These are phyloP conservation scores for Panthera uncia DNA, from an alignment of 2,113 vertebrate genomes.

Conservation along the genomic window DNA sequence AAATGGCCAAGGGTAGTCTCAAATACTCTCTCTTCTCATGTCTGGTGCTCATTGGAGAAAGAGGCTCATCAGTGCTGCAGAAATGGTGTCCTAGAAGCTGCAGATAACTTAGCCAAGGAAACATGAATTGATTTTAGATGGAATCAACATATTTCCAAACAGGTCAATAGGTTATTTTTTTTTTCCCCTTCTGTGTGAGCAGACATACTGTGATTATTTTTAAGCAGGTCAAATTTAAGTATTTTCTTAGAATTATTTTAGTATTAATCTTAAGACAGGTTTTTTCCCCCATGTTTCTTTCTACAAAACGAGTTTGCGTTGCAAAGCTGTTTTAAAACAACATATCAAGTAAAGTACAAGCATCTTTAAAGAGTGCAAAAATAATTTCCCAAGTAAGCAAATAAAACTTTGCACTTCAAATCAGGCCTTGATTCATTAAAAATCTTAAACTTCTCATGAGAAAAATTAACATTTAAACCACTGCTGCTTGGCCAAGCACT, in stretches of 20 bases:
- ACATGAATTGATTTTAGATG: constrained; percentile 14
- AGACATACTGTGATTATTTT: constrained; percentile 52
- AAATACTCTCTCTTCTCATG: constrained; percentile 6
- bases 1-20: constrained; percentile 32
- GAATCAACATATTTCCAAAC: constrained; percentile 48
- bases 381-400: constrained; percentile 92
- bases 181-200: neutral
- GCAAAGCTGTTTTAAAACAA: constrained; percentile 84
- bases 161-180: neutral
- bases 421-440: constrained; percentile 91
- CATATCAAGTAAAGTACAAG: constrained; percentile 84
- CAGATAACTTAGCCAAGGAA: constrained; percentile 55
- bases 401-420: constrained; percentile 93
- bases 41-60: neutral
- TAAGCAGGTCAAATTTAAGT: constrained; percentile 2
- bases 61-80: neutral
- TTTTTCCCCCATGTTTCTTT: constrained; percentile 62
- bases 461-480: constrained; percentile 93
- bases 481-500: constrained; percentile 90
- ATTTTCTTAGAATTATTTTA: constrained; percentile 67
- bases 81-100: constrained; percentile 62
- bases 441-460: constrained; percentile 90
- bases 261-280: constrained; percentile 69
- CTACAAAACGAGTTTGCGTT: constrained; percentile 80
- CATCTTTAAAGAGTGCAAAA: constrained; percentile 88